phyloP scores from a whole-genome alignment of 2,888 invertebrate species.

The Drosophila nigricruria region DNA sequence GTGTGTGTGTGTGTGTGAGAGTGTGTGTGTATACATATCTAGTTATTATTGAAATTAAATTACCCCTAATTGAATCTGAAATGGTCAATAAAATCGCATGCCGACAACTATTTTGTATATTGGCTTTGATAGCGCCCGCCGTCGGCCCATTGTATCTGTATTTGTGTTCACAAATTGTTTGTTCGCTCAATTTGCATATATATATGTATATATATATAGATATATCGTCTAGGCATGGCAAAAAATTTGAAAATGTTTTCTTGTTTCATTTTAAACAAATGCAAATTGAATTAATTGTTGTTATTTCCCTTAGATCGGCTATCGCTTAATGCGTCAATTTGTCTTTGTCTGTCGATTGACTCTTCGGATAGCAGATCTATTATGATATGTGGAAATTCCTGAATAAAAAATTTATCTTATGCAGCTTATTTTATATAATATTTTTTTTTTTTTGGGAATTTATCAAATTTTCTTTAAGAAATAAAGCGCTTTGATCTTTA shows the following conservation, averaged over 20 bases:
- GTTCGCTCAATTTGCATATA: slow-evolving; percentile 66
- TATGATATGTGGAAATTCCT: slow-evolving; percentile 48
- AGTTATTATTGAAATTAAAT: slow-evolving; percentile 81
- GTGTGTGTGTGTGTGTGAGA: slow-evolving; percentile 16
- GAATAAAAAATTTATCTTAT: not conserved
- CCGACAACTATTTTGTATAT: slow-evolving; percentile 71
- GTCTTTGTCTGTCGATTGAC: slow-evolving; percentile 62
- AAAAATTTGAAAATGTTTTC: slow-evolving; percentile 38
- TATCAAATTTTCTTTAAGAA: too few species aligned
- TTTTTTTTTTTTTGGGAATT: not conserved
- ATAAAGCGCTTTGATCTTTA: not conserved
- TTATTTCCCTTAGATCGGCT: slow-evolving; percentile 68
- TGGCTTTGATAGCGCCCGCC: slow-evolving; percentile 61
- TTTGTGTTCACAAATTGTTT: slow-evolving; percentile 45
- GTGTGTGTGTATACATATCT: slow-evolving; percentile 51
- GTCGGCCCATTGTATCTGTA: slow-evolving; percentile 30
- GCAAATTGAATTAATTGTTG: slow-evolving; percentile 74
- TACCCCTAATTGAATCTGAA: slow-evolving; percentile 80
- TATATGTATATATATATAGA: not conserved
- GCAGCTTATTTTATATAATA: not conserved
- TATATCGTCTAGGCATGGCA: slow-evolving; percentile 38
- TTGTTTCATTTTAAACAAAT: slow-evolving; percentile 63
- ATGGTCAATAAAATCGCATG: slow-evolving; percentile 81
- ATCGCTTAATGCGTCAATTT: slow-evolving; percentile 74
- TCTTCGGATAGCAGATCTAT: slow-evolving; percentile 46